A percentile compares a stretch with the other conserved stretches of the same genome.
phyloP scores from a whole-genome alignment of 2,113 vertebrate species.

The Atherinomorus stipes region DNA sequence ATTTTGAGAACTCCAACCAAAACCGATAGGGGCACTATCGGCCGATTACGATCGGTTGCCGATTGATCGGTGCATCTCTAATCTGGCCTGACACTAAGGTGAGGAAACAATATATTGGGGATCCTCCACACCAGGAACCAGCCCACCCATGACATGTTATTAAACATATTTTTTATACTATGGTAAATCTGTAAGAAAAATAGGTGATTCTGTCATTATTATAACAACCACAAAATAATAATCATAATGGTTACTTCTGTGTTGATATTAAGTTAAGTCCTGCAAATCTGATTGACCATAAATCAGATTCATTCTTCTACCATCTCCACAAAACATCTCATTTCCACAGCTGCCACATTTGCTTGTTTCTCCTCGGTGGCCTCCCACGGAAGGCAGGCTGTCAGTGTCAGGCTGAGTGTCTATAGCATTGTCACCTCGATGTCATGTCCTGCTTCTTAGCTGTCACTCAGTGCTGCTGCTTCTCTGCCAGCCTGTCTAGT shows the following conservation, averaged over 20 bases:
- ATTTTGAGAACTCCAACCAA: too few relatives aligned
- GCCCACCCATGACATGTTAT: too few relatives aligned
- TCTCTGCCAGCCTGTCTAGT: conserved; percentile 9
- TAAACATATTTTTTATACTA: neutral
- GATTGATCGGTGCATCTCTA: too few relatives aligned
- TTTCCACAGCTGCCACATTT: conserved; percentile 47
- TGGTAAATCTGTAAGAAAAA: neutral
- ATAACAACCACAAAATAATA: neutral
- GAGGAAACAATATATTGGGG: too few relatives aligned
- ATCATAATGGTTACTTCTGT: neutral
- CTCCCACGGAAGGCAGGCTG: conserved; percentile 46
- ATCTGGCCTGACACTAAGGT: too few relatives aligned
- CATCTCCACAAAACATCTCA: conserved; percentile 27
- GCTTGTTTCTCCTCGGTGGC: conserved; percentile 23
- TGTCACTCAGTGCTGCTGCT: conserved; percentile 52
- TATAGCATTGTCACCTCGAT: conserved; percentile 54
- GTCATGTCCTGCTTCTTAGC: conserved; percentile 62
- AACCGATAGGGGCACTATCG: too few relatives aligned
- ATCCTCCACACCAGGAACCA: too few relatives aligned
- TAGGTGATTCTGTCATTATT: neutral
- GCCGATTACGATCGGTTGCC: too few relatives aligned
- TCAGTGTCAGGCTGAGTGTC: conserved; percentile 47
- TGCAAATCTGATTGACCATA: conserved; percentile 9
- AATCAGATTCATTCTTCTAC: conserved; percentile 9
- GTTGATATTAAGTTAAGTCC: neutral